A percentile compares a stretch with the other conserved stretches of the same genome.
Conservation (phyloP, 2,113 vertebrate species). For the Poicephalus gulielmi region DNA sequence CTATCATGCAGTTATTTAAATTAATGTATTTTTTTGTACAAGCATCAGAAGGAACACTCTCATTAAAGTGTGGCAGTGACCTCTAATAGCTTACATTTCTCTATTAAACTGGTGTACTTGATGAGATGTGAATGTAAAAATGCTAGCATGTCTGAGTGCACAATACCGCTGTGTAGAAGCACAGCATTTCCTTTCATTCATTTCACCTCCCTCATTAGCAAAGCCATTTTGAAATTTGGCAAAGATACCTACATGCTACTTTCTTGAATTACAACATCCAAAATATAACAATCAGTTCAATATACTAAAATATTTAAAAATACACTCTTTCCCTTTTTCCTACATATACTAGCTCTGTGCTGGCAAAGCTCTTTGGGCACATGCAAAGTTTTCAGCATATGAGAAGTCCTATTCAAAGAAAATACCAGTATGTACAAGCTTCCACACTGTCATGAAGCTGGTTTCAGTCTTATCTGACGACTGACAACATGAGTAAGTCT, state of each 20-base stretch:
- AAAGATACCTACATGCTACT: neutral
- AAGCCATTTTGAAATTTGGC: neutral
- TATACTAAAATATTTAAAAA: neutral
- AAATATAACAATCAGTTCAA: neutral
- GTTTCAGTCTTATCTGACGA: neutral
- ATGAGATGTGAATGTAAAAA: neutral
- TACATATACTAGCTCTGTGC: neutral
- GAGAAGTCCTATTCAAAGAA: neutral
- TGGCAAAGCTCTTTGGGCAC: neutral
- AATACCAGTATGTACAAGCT: neutral
- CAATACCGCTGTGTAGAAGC: neutral
- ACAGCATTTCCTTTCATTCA: neutral
- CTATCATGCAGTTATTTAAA: neutral
- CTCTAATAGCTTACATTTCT: neutral
- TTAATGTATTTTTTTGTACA: neutral
- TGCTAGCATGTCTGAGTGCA: neutral
- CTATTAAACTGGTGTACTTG: neutral
- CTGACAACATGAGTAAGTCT: neutral
- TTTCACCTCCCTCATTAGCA: neutral
- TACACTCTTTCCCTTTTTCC: neutral
- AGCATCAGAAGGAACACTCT: neutral
- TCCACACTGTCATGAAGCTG: neutral
- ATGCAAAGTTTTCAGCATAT: neutral
- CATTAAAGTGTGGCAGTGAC: neutral
- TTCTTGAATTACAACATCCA: neutral